Percentiles rank a stretch among this genome's conserved stretches.
These are phyloP conservation scores for Hylomyscus alleni DNA, from an alignment of 2,797 vertebrate species.

Conservation along the genomic window DNA sequence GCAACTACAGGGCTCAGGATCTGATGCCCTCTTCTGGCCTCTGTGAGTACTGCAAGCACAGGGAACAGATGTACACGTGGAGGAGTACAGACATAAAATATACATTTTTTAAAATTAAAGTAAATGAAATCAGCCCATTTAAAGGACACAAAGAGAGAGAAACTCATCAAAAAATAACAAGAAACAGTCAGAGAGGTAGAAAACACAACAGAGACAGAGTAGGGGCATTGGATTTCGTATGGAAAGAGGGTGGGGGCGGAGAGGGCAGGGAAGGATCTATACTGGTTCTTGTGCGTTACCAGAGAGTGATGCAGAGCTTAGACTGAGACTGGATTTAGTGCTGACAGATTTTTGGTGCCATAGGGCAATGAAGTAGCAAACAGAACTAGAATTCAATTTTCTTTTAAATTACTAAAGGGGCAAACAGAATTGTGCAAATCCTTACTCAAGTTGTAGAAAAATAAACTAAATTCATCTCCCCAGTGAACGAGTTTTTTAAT, in stretches of 20 bases:
- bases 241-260: too few relatives aligned
- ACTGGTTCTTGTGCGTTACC: background rate
- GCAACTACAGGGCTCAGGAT: background rate
- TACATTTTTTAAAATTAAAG: background rate
- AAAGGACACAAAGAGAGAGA: background rate
- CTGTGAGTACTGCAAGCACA: background rate
- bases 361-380: background rate
- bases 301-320: too few relatives aligned
- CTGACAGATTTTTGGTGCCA: background rate
- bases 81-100: too few relatives aligned
- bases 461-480: constrained; percentile 6
- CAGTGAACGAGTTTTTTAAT: background rate
- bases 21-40: background rate
- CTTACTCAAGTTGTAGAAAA: constrained; percentile 22
- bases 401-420: constrained; percentile 12
- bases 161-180: background rate
- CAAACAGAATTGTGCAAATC: background rate
- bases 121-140: background rate
- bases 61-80: background rate
- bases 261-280: background rate
- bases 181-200: background rate
- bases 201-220: background rate
- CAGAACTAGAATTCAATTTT: background rate
- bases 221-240: background rate
- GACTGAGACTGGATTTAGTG: background rate